phyloP scores from a whole-genome alignment of 2,113 vertebrate species.

The Microtus oregoni region DNA sequence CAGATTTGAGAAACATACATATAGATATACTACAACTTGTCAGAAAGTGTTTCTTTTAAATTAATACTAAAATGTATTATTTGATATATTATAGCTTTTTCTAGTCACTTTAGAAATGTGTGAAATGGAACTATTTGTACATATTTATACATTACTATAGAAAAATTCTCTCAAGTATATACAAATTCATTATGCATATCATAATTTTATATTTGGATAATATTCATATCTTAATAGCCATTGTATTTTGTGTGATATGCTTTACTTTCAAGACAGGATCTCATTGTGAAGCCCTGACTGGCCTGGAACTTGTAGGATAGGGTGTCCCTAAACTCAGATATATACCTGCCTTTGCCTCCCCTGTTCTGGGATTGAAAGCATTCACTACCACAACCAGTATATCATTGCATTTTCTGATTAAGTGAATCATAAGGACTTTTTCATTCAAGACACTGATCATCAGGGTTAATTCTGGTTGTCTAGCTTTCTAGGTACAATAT shows the following conservation, averaged over 20 bases:
- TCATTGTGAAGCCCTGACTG: background rate
- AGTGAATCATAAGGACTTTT: background rate
- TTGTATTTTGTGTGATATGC: background rate
- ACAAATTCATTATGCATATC: background rate
- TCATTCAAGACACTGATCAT: background rate
- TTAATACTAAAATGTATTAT: background rate
- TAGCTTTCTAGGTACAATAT: background rate
- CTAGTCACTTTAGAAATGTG: background rate
- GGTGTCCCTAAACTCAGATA: background rate
- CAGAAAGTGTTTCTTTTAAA: background rate
- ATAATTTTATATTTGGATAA: background rate
- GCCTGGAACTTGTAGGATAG: background rate
- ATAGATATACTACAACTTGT: background rate
- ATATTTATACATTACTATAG: conserved; percentile 14
- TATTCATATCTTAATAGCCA: conserved; percentile 19
- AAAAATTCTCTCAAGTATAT: conserved; percentile 4
- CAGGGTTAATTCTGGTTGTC: background rate
- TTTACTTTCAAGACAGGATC: background rate
- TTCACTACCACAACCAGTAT: background rate
- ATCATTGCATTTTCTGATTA: conserved; percentile 22
- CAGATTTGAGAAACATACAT: background rate
- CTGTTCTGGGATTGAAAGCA: background rate
- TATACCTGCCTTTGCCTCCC: background rate
- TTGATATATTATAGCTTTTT: conserved; percentile 4
- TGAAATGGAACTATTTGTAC: background rate